A percentile compares a stretch with the other conserved stretches of the same genome.
Conservation (phyloP, 2,113 vertebrate genomes). For the Paradoxurus hermaphroditus region DNA sequence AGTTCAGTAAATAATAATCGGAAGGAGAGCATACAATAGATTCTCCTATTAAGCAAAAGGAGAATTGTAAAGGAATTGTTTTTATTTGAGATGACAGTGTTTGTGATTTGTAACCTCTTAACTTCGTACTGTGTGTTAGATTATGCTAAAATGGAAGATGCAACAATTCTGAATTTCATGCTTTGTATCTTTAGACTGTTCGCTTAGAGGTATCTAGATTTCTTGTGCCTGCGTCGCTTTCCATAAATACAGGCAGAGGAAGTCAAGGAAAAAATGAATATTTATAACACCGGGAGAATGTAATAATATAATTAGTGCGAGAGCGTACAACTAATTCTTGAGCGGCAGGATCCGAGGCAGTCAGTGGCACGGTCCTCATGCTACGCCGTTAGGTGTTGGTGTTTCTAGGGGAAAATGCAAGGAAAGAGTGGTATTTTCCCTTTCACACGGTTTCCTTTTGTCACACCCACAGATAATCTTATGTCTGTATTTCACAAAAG, state of each 20-base stretch:
- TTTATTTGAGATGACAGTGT: slow-evolving; percentile 68
- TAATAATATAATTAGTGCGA: slow-evolving; percentile 75
- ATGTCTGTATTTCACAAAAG: slow-evolving; percentile 8
- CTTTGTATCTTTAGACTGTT: slow-evolving; percentile 44
- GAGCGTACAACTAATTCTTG: slow-evolving; percentile 71
- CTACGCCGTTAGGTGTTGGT: neutral
- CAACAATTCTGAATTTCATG: neutral
- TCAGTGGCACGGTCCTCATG: slow-evolving; percentile 62
- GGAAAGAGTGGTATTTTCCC: slow-evolving; percentile 15
- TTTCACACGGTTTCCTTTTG: slow-evolving; percentile 33
- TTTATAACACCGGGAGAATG: slow-evolving; percentile 71
- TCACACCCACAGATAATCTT: neutral
- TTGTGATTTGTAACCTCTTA: slow-evolving; percentile 60
- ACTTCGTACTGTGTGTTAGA: slow-evolving; percentile 48
- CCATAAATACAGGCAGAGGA: slow-evolving; percentile 67
- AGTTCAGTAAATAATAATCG: slow-evolving; percentile 76
- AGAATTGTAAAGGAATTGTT: neutral
- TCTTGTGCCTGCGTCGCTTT: slow-evolving; percentile 41
- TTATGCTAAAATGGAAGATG: neutral
- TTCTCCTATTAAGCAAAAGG: slow-evolving; percentile 55
- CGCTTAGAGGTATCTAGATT: neutral
- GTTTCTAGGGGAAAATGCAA: neutral
- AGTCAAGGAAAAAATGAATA: slow-evolving; percentile 75
- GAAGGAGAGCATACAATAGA: slow-evolving; percentile 32
- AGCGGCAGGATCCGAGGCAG: slow-evolving; percentile 69